Evolutionary conservation across 2,888 invertebrate species (phyloP).

Genomic region (Pomacea canaliculata): DNA sequence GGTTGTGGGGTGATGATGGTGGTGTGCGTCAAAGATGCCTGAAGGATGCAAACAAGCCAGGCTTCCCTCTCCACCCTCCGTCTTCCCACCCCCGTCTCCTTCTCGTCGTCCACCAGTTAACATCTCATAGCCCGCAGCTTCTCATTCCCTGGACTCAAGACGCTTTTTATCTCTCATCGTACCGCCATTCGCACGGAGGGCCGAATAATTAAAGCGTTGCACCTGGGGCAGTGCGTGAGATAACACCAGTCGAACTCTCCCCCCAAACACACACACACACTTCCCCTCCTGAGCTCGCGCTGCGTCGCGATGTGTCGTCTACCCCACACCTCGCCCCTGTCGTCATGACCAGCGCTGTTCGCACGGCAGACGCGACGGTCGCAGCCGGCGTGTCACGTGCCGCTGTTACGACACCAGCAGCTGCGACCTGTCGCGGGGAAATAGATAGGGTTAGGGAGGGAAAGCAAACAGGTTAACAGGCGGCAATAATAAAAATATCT

Average conservation of each 20-base stretch:
- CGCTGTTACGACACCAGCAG: too few species aligned
- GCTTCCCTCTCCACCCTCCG: not conserved
- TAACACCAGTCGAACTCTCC: constrained; percentile 6
- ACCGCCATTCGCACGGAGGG: constrained; percentile 5
- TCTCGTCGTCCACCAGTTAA: not conserved
- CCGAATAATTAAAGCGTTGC: constrained; percentile 24
- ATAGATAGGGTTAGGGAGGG: too few species aligned
- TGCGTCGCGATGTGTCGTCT: not conserved
- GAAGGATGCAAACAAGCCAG: constrained; percentile 12
- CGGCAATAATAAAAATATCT: too few species aligned
- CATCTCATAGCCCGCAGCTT: not conserved
- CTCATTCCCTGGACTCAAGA: constrained; percentile 3
- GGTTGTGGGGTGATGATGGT: too few species aligned
- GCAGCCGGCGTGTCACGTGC: too few species aligned
- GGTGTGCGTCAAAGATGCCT: not conserved
- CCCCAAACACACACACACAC: constrained; percentile 10
- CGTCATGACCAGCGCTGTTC: too few species aligned
- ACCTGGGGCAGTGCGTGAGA: constrained; percentile 11
- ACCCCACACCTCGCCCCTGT: not conserved
- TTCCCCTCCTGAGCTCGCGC: not conserved
- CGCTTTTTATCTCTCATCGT: constrained; percentile 2
- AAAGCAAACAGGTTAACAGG: too few species aligned
- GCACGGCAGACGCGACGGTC: not conserved
- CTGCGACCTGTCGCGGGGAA: too few species aligned
- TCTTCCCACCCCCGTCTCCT: not conserved